These are phyloP conservation scores for Scleropages formosus DNA, from an alignment of 2,797 vertebrate genomes.

Conservation along the genomic window DNA sequence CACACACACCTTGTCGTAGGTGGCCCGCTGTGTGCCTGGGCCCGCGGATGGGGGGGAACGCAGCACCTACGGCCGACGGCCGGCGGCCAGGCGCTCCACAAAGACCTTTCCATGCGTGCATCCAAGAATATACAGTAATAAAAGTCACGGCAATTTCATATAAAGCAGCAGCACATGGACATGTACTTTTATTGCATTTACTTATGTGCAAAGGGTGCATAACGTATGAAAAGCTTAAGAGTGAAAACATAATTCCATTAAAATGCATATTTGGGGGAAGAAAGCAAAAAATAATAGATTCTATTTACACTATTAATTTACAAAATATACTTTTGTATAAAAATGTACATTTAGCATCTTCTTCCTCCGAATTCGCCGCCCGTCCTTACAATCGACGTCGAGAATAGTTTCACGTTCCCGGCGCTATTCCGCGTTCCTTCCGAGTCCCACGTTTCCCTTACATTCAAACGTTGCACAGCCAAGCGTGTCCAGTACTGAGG, in stretches of 20 bases:
- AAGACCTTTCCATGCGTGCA: constrained; percentile 26
- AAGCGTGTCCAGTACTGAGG: constrained; percentile 79
- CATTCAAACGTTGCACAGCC: constrained; percentile 66
- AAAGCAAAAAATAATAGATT: constrained; percentile 80
- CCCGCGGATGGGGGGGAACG: constrained; percentile 13
- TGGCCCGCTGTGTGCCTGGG: constrained; percentile 44
- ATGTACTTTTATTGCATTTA: constrained; percentile 76
- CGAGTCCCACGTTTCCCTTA: constrained; percentile 55
- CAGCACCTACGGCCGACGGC: constrained; percentile 7
- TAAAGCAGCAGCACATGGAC: constrained; percentile 66
- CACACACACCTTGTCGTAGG: constrained; percentile 49
- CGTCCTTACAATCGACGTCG: constrained; percentile 29
- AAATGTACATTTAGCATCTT: constrained; percentile 75
- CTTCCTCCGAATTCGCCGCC: constrained; percentile 67
- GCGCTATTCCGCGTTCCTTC: constrained; percentile 39
- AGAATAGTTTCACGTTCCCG: constrained; percentile 26
- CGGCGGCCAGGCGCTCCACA: constrained; percentile 21
- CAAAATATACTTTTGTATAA: constrained; percentile 81
- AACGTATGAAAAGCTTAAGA: constrained; percentile 68
- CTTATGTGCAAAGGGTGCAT: constrained; percentile 81
- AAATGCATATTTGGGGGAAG: constrained; percentile 63
- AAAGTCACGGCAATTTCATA: constrained; percentile 25
- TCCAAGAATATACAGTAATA: constrained; percentile 5
- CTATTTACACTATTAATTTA: constrained; percentile 88
- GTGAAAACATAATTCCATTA: constrained; percentile 65